Base-by-base conservation (phyloP, 1,140 invertebrate species). In the Manduca sexta region DNA sequence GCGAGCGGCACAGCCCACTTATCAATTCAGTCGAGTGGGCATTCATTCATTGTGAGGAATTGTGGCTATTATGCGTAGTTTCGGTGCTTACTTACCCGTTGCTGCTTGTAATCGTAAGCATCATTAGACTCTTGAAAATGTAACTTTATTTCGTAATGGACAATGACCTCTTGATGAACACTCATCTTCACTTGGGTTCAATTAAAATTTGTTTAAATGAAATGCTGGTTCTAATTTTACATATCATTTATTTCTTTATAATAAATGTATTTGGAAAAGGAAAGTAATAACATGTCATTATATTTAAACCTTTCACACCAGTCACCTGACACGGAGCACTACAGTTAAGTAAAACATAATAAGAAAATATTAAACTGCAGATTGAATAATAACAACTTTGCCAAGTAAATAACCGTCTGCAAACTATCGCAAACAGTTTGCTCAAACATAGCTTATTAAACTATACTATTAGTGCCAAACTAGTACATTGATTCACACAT, bases 11-110 rank as follows among this genome's bases (percentile, higher is more conserved):
- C 76, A 84, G 65, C 77, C 77, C 77, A 81, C 77, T 84, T 84
- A 84, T 80, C 80, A 84, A 84, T 84, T 81, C 80, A 80, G 62
- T 74, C 77, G 76, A 84, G 80, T 81, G 76, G 80, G 71, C 66
- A 84, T 84, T 80, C 80, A 75, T 72, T 84, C 80, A 84, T 78
- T 77, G 75, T 77, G 74, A 76, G 69, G 70, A 71, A 83, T 80
- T 80, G 75, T 79, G 70, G 60, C 80, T 71, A 81, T 79, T 79
- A 81, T 76, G 68, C 63, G 67, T 60, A 67, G 64, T 72, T 83
- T 76, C 66, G 76, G 69, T 74, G 69, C 75, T 68, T 74, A 72
- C 74, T 83, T 83, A 75, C 71, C 63, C 73, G 74, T 76, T 74
- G 66, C 61, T 57, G 62, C 56, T 61, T 56, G 55, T 60, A 64